phyloP scores from a whole-genome alignment of 2,888 invertebrate species.

The Sacculina carcini region DNA sequence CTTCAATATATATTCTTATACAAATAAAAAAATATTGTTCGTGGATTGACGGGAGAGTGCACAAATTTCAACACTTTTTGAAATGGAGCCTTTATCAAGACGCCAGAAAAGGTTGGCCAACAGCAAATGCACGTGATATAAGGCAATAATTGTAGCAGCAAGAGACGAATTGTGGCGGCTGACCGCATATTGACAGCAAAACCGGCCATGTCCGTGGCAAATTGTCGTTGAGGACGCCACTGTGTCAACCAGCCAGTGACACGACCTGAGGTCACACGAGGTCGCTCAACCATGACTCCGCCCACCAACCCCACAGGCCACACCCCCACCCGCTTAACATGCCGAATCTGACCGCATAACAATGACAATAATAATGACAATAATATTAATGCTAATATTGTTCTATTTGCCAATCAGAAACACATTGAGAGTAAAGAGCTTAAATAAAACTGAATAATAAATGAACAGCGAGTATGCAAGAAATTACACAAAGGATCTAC shows the following conservation, averaged over 20 bases:
- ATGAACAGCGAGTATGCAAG: no score
- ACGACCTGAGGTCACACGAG: slow-evolving; percentile 22
- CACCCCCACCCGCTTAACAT: slow-evolving; percentile 56
- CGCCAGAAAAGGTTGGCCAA: not conserved
- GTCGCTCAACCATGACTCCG: slow-evolving; percentile 72
- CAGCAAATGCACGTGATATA: not conserved
- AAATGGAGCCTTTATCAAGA: not conserved
- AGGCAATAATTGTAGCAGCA: not conserved
- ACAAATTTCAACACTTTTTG: not conserved
- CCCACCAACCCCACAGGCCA: slow-evolving; percentile 94
- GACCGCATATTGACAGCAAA: slow-evolving; percentile 49
- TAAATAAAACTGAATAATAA: no score
- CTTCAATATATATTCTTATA: no score
- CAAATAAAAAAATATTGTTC: no score
- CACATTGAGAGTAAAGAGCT: no score
- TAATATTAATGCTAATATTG: no score
- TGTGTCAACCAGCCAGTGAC: slow-evolving; percentile 39
- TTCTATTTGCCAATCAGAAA: no score
- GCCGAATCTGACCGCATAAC: slow-evolving; percentile 37
- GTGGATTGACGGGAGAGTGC: not conserved
- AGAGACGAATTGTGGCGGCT: not conserved
- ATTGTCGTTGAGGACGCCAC: slow-evolving; percentile 71
- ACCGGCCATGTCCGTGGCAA: slow-evolving; percentile 95
- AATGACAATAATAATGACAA: no score
- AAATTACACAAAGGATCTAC: no score